Evolutionary conservation across 1,140 invertebrate genomes (phyloP).

Genomic region (Acromyrmex charruanus): DNA sequence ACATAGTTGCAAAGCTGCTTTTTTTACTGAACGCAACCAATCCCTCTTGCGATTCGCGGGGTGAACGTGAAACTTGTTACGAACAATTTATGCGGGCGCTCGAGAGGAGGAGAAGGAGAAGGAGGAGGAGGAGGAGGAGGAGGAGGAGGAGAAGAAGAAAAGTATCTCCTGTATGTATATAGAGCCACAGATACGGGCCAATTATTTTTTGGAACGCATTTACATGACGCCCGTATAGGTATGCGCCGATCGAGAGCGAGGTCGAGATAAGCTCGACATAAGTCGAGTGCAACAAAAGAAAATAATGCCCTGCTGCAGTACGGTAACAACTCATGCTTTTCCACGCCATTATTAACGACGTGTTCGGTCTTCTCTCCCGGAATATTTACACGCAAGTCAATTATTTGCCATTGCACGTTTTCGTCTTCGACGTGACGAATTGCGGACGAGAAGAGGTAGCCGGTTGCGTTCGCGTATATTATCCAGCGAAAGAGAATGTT

Average conservation of each 20-base stretch:
- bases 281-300: constrained; percentile 21
- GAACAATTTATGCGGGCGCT: constrained; percentile 48
- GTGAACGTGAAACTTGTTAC: constrained; percentile 23
- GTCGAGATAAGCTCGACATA: constrained; percentile 49
- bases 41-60: not conserved
- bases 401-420: not conserved
- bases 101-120: not conserved
- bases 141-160: not conserved
- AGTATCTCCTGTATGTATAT: not conserved
- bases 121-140: not conserved
- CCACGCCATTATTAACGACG: constrained; percentile 11
- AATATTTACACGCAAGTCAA: not conserved
- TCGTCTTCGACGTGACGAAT: not conserved
- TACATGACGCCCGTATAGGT: constrained; percentile 56
- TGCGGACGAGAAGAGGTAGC: not conserved
- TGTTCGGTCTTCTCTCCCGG: not conserved
- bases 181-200: constrained; percentile 47
- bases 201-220: constrained; percentile 56
- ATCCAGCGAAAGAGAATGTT: not conserved
- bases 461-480: not conserved
- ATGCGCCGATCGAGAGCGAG: constrained; percentile 50
- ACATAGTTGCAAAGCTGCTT: too few relatives aligned
- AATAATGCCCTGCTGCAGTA: not conserved
- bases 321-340: constrained; percentile 23
- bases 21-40: too few relatives aligned